phyloP scores from a whole-genome alignment of 2,888 invertebrate genomes.

The Pseudeuparius sepicola region DNA sequence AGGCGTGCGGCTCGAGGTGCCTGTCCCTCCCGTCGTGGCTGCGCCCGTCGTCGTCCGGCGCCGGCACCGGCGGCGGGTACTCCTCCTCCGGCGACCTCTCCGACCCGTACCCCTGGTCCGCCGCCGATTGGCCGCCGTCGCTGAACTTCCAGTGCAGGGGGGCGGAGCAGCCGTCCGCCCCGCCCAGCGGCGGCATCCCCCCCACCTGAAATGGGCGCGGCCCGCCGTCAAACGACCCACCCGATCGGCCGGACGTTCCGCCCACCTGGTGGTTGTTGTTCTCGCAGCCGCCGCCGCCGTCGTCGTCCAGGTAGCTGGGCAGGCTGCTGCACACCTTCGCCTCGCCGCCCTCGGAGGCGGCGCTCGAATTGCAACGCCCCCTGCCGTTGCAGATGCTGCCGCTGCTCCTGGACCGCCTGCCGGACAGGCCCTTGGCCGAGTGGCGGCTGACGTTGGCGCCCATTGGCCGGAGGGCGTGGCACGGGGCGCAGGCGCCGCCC shows the following conservation, averaged over 20 bases:
- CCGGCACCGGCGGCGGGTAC: slow-evolving; percentile 56
- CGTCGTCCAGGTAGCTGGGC: slow-evolving; percentile 58
- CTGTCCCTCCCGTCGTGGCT: slow-evolving; percentile 47
- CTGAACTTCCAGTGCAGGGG: slow-evolving; percentile 40
- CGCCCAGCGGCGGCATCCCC: slow-evolving; percentile 37
- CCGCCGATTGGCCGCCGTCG: slow-evolving; percentile 37
- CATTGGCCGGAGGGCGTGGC: too few relatives aligned
- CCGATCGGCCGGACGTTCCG: too few relatives aligned
- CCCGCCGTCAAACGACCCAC: too few relatives aligned
- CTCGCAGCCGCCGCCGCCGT: too few relatives aligned
- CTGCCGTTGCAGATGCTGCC: slow-evolving; percentile 59
- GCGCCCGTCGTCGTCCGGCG: slow-evolving; percentile 43
- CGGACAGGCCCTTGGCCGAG: slow-evolving; percentile 60
- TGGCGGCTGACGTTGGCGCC: slow-evolving; percentile 72
- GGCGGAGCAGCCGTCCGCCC: too few relatives aligned
- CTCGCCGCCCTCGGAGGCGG: slow-evolving; percentile 31
- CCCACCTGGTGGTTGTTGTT: too few relatives aligned
- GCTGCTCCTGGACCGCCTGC: slow-evolving; percentile 62
- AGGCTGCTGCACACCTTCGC: slow-evolving; percentile 47
- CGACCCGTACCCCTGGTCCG: slow-evolving; percentile 28
- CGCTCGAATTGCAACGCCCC: slow-evolving; percentile 27
- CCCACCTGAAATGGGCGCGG: slow-evolving; percentile 40
- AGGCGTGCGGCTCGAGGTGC: slow-evolving; percentile 49
- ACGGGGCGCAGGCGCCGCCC: not conserved
- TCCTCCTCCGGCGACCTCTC: slow-evolving; percentile 60